A percentile compares a stretch with the other conserved stretches of the same genome.
Conservation (phyloP, 1,140 invertebrate genomes). For the Lanistes nyassanus region DNA sequence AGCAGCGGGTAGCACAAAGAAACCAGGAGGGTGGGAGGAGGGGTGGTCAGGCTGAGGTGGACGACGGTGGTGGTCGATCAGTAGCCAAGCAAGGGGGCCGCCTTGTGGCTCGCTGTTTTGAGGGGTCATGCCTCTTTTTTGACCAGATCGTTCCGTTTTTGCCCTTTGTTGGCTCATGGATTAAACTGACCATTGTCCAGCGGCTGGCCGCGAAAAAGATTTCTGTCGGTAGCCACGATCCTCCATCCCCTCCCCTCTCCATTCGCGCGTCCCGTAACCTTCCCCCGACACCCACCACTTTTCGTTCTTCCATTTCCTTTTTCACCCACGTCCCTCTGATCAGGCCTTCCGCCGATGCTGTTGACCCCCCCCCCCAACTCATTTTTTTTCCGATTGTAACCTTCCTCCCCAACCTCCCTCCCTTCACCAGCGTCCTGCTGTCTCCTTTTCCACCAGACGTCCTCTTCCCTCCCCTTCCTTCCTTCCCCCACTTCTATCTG, state of each 20-base stretch:
- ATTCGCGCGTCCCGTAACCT: neutral
- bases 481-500: neutral
- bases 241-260: neutral
- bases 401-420: too few species aligned
- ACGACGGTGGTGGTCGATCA: neutral
- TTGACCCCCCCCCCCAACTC: too few species aligned
- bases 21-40: neutral
- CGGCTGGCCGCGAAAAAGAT: neutral
- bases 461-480: neutral
- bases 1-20: neutral
- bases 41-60: neutral
- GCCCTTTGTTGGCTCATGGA: constrained; percentile 13
- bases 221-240: too few species aligned
- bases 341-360: neutral
- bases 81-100: constrained; percentile 18
- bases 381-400: too few species aligned
- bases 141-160: constrained; percentile 19
- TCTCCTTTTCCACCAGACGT: neutral
- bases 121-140: neutral
- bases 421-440: too few species aligned
- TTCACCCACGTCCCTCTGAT: neutral
- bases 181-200: constrained; percentile 21
- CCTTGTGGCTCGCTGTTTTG: constrained; percentile 10
- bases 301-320: neutral
- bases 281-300: neutral